A percentile compares a stretch with the other conserved stretches of the same genome.
Conservation (phyloP, 2,888 invertebrate genomes). For the Perdita meconis region DNA sequence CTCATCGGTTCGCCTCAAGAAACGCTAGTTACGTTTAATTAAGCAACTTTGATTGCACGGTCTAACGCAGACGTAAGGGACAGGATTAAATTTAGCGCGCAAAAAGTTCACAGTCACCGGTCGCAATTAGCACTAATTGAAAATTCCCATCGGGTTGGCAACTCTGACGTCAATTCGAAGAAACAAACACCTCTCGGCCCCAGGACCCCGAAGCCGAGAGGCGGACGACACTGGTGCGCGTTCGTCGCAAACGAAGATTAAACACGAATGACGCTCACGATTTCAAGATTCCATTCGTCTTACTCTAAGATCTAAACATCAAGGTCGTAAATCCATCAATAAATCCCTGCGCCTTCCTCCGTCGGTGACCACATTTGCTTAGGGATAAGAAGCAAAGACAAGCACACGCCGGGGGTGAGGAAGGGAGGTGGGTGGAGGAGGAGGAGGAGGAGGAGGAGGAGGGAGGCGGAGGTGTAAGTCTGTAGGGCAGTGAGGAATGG, state of each 20-base stretch:
- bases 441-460: slow-evolving; percentile 34
- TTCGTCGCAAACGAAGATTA: slow-evolving; percentile 60
- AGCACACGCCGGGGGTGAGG: too few relatives aligned
- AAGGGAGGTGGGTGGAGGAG: too few relatives aligned
- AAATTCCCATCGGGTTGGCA: slow-evolving; percentile 12
- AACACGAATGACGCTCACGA: slow-evolving; percentile 62
- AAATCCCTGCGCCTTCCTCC: slow-evolving; percentile 79
- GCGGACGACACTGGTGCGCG: too few relatives aligned
- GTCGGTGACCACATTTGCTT: slow-evolving; percentile 80
- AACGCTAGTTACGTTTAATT: slow-evolving; percentile 44
- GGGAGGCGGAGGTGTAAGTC: slow-evolving; percentile 76
- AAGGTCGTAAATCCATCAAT: slow-evolving; percentile 81
- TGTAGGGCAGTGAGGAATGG: slow-evolving; percentile 83
- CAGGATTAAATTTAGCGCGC: slow-evolving; percentile 38
- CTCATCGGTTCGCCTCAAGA: not conserved
- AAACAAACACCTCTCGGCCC: slow-evolving; percentile 42
- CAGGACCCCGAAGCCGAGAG: too few relatives aligned
- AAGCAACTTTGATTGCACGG: slow-evolving; percentile 30
- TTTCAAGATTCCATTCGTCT: slow-evolving; percentile 73
- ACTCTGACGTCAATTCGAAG: slow-evolving; percentile 33
- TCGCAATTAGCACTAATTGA: slow-evolving; percentile 52
- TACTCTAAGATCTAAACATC: slow-evolving; percentile 73
- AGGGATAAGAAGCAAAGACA: slow-evolving; percentile 83
- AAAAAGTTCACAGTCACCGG: slow-evolving; percentile 47
- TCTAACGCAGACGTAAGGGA: slow-evolving; percentile 25